Base-by-base conservation (phyloP, 1,140 invertebrate genomes). In the Cydia fagiglandana region DNA sequence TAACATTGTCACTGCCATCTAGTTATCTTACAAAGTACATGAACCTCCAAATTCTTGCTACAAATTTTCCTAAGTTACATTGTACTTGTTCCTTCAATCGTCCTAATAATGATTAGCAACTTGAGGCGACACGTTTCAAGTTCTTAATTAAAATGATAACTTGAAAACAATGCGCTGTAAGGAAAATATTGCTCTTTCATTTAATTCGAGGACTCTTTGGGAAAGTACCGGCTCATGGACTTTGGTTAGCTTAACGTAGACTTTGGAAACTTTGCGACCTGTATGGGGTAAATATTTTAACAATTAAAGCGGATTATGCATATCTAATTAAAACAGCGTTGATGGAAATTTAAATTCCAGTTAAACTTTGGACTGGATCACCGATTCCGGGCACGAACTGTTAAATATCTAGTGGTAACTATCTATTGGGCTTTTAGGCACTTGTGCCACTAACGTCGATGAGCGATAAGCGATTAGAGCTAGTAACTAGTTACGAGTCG, bases 111-210 rank as follows among this genome's bases (percentile, higher is more conserved):
- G 79, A 80, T 79, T 80, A 82, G 61, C 76, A 74, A 78, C 74
- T 76, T 76, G 76, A 66, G 78, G 78, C 64, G 80, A 83, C 76
- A 84, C 78, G 78, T 83, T 83, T 82, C 78, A 75, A 84, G 73
- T 83, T 84, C 75, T 79, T 86, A 88, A 88, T 90, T 87, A 86
- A 88, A 89, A 85, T 85, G 84, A 83, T 84, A 83, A 88, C 82
- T 85, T 88, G 76, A 73, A 79, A 82, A 82, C 80, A 82, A 83
- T 80, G 80, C 86, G 81, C 80, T 82, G 83, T 79, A 76, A 76
- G 79, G 79, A 83, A 82, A 86, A 86, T 89, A 84, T 89, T 88
- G 89, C 80, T 85, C 83, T 91, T 89, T 81, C 83, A 88, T 91
- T 87, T 84, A 75, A 77, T 77, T 86, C 78, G 70, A 82, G 80